Base-by-base conservation (phyloP, 1,140 invertebrate genomes). In the Eupristina koningsbergeri region DNA sequence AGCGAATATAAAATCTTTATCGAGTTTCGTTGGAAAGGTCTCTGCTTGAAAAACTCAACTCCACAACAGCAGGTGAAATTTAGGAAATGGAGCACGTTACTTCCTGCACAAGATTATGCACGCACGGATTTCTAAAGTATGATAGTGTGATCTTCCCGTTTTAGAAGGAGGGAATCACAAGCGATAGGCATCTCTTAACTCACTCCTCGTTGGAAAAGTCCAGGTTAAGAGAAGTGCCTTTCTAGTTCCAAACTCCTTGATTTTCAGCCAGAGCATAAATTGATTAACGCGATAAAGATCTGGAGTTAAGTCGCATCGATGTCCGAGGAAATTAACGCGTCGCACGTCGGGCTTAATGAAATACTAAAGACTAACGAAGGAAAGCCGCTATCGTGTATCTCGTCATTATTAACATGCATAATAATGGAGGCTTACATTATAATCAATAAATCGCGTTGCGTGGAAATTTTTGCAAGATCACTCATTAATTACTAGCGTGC, bases 261-360 rank as follows among this genome's bases (percentile, higher is more conserved):
- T 73, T 73, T 47, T 73, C n/a, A 73, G 0, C 47, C 47, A 3
- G 17, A 22, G 53, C 50, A 61, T 22, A n/a, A 50, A 77, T 77
- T 63, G 50, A 77, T 61, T 61, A 61, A 50, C 53, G 11, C 58
- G 50, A 77, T 41, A 39, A 63, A 41, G 34, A 39, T 77, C 50
- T 15, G 19, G 31, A 29, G 22, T n/a, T 1, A 31, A 36, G 50
- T 64, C 61, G n/a, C 61, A 64, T 64, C 61, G 61, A 34, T 11
- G 36, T n/a, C 22, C 5, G 19, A 71, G 67, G n/a, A 41, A 41
- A 77, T 63, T 39, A 61, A 63, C 75, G n/a, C 19, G 75, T 61
- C 53, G 22, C 47, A 8, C 29, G 73, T 41, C n/a, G 19, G 50
- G 50, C 11, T 53, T 34, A 61, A 77, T 77, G 50, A 63, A 61